A percentile compares a stretch with the other conserved stretches of the same genome.
These are phyloP conservation scores for Argyrosomus japonicus DNA, from an alignment of 2,113 vertebrate genomes.

Conservation along the genomic window DNA sequence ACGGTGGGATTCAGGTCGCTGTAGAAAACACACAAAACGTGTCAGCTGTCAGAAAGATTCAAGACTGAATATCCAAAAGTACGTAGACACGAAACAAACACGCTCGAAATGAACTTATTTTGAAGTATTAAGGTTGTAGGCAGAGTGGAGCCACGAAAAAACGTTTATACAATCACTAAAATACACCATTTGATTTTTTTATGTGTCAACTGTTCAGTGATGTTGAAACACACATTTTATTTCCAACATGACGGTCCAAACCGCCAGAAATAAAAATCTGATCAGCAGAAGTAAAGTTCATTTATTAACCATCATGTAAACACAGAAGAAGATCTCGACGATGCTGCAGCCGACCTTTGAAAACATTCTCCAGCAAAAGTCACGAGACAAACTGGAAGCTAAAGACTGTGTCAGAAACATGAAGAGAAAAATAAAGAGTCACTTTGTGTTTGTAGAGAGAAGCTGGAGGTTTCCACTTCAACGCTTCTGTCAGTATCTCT, in stretches of 20 bases:
- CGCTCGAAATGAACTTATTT: neutral
- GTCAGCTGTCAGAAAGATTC: neutral
- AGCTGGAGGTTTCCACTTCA: constrained; percentile 54
- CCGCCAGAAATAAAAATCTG: neutral
- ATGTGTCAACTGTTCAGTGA: neutral
- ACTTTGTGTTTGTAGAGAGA: constrained; percentile 44
- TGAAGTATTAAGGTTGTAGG: neutral
- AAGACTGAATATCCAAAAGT: neutral
- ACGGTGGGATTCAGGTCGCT: too few relatives aligned
- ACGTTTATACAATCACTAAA: neutral
- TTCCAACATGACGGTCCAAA: neutral
- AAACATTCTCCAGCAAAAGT: neutral
- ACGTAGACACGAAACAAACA: neutral
- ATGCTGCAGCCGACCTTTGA: too few relatives aligned
- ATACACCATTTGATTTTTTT: neutral
- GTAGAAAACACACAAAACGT: too few relatives aligned
- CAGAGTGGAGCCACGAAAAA: too few relatives aligned
- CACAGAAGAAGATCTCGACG: neutral
- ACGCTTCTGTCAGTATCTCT: neutral
- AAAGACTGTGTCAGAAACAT: neutral
- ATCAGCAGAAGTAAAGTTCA: too few relatives aligned
- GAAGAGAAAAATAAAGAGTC: neutral
- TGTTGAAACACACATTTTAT: neutral
- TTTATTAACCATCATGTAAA: neutral
- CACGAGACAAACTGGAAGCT: neutral